phyloP scores from a whole-genome alignment of 2,113 vertebrate genomes.

The Cyanistes caeruleus region DNA sequence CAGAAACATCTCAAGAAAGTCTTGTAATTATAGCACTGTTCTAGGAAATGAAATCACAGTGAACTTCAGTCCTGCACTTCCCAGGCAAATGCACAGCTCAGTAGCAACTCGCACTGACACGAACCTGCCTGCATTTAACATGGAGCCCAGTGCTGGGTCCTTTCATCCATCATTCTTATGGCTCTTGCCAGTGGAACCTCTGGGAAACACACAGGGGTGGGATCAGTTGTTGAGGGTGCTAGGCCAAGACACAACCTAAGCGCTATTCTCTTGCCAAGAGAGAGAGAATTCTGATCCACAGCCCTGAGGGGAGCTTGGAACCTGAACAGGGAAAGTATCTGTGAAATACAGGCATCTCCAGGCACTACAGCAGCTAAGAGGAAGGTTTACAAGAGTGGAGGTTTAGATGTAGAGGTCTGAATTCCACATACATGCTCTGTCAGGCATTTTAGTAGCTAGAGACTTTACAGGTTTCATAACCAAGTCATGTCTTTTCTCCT shows the following conservation, averaged over 20 bases:
- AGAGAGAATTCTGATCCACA: neutral
- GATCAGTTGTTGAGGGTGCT: too few species aligned
- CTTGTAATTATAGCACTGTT: neutral
- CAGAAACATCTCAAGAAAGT: neutral
- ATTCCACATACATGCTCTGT: neutral
- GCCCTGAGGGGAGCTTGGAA: neutral
- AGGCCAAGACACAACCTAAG: neutral
- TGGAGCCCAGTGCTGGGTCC: fast-evolving
- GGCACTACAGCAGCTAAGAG: neutral
- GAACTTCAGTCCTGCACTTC: neutral
- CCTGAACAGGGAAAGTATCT: neutral
- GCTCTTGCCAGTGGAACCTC: fast-evolving
- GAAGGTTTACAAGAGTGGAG: neutral
- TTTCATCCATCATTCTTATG: fast-evolving
- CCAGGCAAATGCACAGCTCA: neutral
- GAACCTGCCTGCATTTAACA: neutral
- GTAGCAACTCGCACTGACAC: neutral
- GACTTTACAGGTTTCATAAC: neutral
- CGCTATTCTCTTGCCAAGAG: neutral
- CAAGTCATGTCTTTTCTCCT: neutral
- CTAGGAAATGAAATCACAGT: neutral
- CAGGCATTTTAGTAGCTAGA: neutral
- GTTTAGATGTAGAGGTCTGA: neutral
- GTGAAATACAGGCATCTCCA: neutral
- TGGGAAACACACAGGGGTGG: neutral